These are phyloP conservation scores for Ara ararauna DNA, from an alignment of 2,797 vertebrate species.

Conservation along the genomic window DNA sequence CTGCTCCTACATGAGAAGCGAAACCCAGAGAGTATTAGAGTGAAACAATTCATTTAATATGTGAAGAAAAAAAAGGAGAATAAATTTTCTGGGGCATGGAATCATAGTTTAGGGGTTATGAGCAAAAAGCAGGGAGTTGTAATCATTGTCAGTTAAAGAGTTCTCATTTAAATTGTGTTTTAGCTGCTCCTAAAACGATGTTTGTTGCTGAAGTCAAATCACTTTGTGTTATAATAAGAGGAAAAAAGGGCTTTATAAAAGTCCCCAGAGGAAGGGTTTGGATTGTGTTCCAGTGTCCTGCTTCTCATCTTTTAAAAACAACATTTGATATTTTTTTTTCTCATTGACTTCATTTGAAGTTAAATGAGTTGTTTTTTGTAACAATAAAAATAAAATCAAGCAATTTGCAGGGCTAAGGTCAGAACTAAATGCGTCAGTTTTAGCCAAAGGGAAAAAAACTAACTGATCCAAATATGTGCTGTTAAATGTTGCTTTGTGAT, in stretches of 20 bases:
- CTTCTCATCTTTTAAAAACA: not conserved
- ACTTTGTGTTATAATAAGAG: not conserved
- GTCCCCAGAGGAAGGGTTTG: slow-evolving; percentile 4
- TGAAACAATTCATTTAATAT: not conserved
- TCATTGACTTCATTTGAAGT: slow-evolving; percentile 25
- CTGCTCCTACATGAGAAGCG: not conserved
- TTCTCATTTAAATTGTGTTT: slow-evolving; percentile 41
- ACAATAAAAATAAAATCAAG: slow-evolving; percentile 10
- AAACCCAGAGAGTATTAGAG: not conserved
- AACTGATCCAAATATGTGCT: not conserved
- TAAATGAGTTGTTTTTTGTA: slow-evolving; percentile 34
- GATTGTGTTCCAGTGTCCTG: not conserved
- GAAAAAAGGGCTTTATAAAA: not conserved
- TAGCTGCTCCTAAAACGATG: not conserved
- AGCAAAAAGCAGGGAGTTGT: slow-evolving; percentile 4
- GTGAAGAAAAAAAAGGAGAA: not conserved
- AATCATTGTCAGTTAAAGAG: slow-evolving; percentile 18
- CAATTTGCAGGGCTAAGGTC: not conserved
- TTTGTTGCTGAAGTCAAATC: slow-evolving; percentile 39
- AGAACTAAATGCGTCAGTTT: slow-evolving; percentile 4
- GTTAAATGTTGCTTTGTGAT: not conserved
- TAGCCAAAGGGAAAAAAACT: not conserved
- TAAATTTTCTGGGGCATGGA: not conserved
- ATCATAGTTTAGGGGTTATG: not conserved
- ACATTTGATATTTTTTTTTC: not conserved